A percentile compares a stretch with the other conserved stretches of the same genome.
phyloP scores from a whole-genome alignment of 2,113 vertebrate species.

The Scortum barcoo region DNA sequence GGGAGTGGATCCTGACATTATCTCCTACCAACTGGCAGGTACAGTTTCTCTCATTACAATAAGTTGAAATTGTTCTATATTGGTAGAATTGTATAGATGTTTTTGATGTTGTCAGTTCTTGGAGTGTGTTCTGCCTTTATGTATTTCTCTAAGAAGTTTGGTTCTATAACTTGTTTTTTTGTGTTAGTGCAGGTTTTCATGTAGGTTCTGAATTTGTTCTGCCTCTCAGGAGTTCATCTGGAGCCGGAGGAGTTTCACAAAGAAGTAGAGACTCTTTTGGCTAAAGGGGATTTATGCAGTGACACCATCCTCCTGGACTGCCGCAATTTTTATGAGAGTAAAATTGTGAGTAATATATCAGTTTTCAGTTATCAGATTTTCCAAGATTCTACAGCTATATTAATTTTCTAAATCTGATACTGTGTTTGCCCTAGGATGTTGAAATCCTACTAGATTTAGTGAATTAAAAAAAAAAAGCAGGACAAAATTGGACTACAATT shows the following conservation, averaged over 20 bases:
- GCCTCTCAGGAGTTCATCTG: conserved; percentile 89
- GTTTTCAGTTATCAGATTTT: too few species aligned
- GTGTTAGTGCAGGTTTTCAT: not conserved
- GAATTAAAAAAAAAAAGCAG: not conserved
- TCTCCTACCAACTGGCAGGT: conserved; percentile 94
- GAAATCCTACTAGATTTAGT: not conserved
- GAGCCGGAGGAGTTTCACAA: conserved; percentile 94
- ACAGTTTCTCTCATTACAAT: not conserved
- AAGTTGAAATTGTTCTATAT: not conserved
- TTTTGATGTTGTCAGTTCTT: not conserved
- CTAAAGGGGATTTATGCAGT: conserved; percentile 70
- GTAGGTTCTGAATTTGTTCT: not conserved
- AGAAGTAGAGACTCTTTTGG: conserved; percentile 90
- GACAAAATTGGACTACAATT: too few species aligned
- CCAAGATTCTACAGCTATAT: not conserved
- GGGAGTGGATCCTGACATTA: conserved; percentile 90
- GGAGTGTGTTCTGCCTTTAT: not conserved
- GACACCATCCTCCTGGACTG: conserved; percentile 95
- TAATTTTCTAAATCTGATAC: not conserved
- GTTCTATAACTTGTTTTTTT: not conserved
- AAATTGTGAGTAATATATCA: conserved; percentile 89
- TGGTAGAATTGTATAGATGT: not conserved
- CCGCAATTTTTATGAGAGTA: conserved; percentile 98
- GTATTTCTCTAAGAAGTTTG: too few species aligned
- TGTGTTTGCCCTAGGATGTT: too few species aligned